Percentiles rank a stretch among this genome's conserved stretches.
Evolutionary conservation across 2,113 vertebrate genomes (phyloP).

Genomic region (Oreochromis tanganicae): DNA sequence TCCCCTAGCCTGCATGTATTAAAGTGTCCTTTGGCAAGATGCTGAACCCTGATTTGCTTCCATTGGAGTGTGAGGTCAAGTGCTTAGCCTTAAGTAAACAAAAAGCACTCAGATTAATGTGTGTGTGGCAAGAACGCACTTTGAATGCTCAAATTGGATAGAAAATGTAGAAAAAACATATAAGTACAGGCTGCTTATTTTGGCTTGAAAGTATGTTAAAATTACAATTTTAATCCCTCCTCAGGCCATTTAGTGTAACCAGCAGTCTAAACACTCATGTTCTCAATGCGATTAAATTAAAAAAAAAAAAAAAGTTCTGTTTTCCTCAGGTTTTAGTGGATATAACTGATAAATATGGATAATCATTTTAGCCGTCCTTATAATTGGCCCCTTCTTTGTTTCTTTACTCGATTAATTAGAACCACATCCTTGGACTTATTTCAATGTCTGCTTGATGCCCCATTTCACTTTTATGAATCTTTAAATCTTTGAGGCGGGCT

Average conservation of each 20-base stretch:
- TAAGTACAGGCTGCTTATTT: not conserved
- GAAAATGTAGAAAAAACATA: not conserved
- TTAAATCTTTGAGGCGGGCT: not conserved
- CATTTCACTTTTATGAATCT: not conserved
- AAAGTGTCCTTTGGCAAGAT: not conserved
- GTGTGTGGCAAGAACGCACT: rapidly evolving
- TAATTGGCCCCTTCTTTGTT: not conserved
- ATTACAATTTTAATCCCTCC: not conserved
- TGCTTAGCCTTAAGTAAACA: not conserved
- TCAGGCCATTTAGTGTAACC: not conserved
- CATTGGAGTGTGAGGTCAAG: not conserved
- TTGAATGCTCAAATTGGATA: not conserved
- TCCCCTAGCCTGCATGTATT: not conserved
- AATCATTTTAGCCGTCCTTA: not conserved
- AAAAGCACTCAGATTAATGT: not conserved
- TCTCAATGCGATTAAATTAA: not conserved
- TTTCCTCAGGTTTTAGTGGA: not conserved
- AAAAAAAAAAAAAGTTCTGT: not conserved
- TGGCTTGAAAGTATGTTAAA: not conserved
- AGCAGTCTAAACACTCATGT: not conserved
- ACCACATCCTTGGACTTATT: not conserved
- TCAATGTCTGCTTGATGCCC: not conserved
- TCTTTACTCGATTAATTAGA: not conserved
- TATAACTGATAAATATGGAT: not conserved
- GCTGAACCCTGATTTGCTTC: not conserved